Conservation (phyloP, 2,113 vertebrate genomes). For the Sander vitreus region DNA sequence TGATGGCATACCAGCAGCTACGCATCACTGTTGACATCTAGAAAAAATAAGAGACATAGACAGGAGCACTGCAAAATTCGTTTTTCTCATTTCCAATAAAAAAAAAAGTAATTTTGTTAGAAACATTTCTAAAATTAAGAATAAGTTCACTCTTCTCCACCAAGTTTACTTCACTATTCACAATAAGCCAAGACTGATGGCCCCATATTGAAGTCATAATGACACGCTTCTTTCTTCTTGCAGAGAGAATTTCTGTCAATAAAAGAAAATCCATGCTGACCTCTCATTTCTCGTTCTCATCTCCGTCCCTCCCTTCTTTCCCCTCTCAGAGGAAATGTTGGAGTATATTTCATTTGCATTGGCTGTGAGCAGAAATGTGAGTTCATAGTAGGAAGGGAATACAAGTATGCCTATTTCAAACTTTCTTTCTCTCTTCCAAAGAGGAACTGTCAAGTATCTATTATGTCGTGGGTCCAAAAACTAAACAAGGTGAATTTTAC, state of each 20-base stretch:
- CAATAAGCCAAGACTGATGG: slow-evolving; percentile 43
- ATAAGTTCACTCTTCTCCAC: slow-evolving; percentile 19
- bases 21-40: slow-evolving; percentile 21
- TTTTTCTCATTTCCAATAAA: slow-evolving; percentile 35
- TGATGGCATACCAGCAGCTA: slow-evolving; percentile 51
- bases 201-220: slow-evolving; percentile 25
- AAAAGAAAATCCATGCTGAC: slow-evolving; percentile 27
- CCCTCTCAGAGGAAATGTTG: slow-evolving; percentile 45
- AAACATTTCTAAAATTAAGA: slow-evolving; percentile 44
- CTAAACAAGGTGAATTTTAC: slow-evolving; percentile 55
- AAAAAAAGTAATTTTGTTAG: slow-evolving; percentile 37
- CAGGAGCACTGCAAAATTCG: slow-evolving; percentile 20
- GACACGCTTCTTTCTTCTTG: neutral
- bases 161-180: slow-evolving; percentile 26
- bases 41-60: neutral
- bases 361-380: slow-evolving; percentile 44
- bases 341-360: slow-evolving; percentile 48
- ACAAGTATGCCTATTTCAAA: slow-evolving; percentile 38
- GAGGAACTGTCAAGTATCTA: slow-evolving; percentile 28
- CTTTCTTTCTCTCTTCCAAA: slow-evolving; percentile 23
- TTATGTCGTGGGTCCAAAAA: slow-evolving; percentile 27
- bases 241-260: slow-evolving; percentile 11
- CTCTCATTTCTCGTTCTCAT: slow-evolving; percentile 17
- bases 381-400: slow-evolving; percentile 43
- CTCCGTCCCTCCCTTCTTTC: neutral